Conservation (phyloP, 37 sponge, comb jelly and placozoan genomes). For the Corticium candelabrum region DNA sequence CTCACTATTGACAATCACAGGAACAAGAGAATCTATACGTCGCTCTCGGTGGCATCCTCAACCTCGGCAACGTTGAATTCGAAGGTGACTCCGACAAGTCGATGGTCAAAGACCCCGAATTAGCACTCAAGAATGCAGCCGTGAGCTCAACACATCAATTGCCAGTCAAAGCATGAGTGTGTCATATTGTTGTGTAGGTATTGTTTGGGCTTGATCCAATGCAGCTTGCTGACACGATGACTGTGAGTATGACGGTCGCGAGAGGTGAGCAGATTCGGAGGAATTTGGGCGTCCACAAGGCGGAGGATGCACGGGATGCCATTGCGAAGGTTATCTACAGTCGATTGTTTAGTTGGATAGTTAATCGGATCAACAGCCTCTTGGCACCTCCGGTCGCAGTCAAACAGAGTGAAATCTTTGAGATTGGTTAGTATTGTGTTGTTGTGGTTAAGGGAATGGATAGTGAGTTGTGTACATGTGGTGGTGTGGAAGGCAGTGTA, state of each 20-base stretch:
- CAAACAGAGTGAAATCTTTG: constrained; percentile 19
- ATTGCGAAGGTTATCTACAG: constrained; percentile 59
- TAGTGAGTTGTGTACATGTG: too few species aligned
- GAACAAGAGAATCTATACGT: background rate
- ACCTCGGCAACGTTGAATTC: background rate
- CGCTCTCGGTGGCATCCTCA: background rate
- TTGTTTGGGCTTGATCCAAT: constrained; percentile 38
- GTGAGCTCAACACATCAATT: too few species aligned
- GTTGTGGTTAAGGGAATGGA: too few species aligned
- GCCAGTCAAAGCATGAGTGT: background rate
- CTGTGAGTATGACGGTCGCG: constrained; percentile 37
- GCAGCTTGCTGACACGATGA: constrained; percentile 33
- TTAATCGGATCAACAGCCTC: constrained; percentile 62
- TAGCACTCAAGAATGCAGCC: constrained; percentile 12
- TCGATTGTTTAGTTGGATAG: constrained; percentile 68
- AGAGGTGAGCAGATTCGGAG: constrained; percentile 12
- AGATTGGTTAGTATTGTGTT: constrained; percentile 55
- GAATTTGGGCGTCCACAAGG: background rate
- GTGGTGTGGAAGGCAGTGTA: too few species aligned
- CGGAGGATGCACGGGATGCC: constrained; percentile 53
- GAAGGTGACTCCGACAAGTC: constrained; percentile 52
- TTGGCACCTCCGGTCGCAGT: constrained; percentile 46
- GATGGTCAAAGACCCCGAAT: constrained; percentile 18
- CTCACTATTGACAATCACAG: background rate
- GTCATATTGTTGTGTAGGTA: constrained; percentile 12